Evolutionary conservation across 2,113 vertebrate species (phyloP), one percentile per base, ranked within the genome.

Genomic region (Chamaetylas fuelleborni): DNA sequence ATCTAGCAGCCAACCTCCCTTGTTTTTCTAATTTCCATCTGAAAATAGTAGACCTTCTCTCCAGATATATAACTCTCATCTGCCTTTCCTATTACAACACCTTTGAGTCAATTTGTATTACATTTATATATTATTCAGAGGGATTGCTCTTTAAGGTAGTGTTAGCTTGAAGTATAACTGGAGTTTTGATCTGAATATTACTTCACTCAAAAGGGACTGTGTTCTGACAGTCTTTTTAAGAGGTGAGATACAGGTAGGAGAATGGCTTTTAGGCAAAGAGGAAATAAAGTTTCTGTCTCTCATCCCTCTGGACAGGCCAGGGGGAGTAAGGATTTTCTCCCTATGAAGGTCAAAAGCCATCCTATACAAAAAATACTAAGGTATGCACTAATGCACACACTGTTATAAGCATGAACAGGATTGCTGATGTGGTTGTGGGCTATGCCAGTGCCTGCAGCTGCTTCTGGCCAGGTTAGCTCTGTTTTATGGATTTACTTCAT

Each of bases 191-290:
- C 54, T 48, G 19, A 93, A 31, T 53, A 70, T 42, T 43, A 45
- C 36, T 77, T 58, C n/a, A 65, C 40, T 83, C 40, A 87, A 48
- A 72, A 81, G 57, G 17, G 34, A 58, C 22, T 47, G 11, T 23
- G 19, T 38, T 67, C 64, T 67, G 29, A 88, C 0, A 0, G 26
- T 69, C 43, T 50, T 80, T 64, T 69, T 5, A 53, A 0, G 3
- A 93, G 58, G 45, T 73, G 60, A 86, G 45, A 70, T 40, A 61
- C 9, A 86, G 22, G 31, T 80, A 82, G 45, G 80, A 83, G 34
- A 61, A 73, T 7, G 3, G 11, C 14, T 74, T 45, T 57, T 61
- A 45, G 4, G 22, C 45, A 78, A 36, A 19, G 7, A 72, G 11
- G 47, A 94, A 86, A 79, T 67, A 29, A 83, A 72, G 34, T 19